Conservation (phyloP, 2,797 vertebrate genomes). For the Prionace glauca region DNA sequence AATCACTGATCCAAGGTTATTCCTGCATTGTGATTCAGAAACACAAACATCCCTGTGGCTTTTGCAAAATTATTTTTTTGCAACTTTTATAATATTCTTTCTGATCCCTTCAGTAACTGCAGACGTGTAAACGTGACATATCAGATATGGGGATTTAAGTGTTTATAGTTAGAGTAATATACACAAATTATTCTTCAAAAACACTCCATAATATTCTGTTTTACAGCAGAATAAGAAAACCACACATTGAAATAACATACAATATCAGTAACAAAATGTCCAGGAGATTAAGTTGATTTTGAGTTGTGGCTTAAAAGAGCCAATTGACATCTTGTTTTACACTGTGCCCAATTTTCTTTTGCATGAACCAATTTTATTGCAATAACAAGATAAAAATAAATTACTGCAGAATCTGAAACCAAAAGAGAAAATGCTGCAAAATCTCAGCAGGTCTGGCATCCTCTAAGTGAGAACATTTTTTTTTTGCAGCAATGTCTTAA, state of each 20-base stretch:
- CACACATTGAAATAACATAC: background rate
- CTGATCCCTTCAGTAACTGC: background rate
- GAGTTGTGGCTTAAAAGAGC: background rate
- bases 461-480: too few relatives aligned
- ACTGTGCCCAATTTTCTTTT: background rate
- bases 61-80: background rate
- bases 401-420: too few relatives aligned
- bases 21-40: background rate
- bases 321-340: background rate
- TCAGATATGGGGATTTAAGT: background rate
- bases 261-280: background rate
- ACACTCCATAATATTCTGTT: background rate
- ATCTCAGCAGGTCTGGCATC: too few relatives aligned
- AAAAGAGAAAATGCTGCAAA: too few relatives aligned
- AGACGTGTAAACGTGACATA: too few relatives aligned
- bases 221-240: background rate
- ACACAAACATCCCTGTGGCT: background rate
- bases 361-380: background rate
- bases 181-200: background rate
- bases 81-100: constrained; percentile 16
- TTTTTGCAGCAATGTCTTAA: background rate
- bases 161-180: background rate
- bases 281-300: background rate
- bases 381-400: background rate
- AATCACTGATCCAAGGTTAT: background rate